Percentiles rank a stretch among this genome's conserved stretches.
Conservation (phyloP, 2,797 vertebrate species). For the Aselliscus stoliczkanus region DNA sequence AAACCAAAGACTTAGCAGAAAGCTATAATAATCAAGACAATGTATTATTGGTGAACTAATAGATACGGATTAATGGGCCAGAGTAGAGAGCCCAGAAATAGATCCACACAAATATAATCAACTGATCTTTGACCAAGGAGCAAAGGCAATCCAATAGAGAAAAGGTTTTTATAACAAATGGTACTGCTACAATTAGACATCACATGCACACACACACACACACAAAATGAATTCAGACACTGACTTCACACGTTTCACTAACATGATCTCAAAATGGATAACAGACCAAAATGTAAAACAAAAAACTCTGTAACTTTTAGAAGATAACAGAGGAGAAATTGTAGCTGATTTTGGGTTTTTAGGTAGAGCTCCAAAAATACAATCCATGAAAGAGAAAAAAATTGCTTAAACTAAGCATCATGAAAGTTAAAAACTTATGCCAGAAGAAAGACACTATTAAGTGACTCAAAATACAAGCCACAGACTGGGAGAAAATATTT, state of each 20-base stretch:
- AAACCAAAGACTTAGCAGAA: conserved; percentile 9
- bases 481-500: too few relatives aligned
- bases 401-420: background rate
- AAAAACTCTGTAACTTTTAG: background rate
- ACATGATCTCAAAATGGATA: conserved; percentile 29
- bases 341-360: background rate
- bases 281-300: background rate
- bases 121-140: background rate
- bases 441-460: background rate
- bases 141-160: background rate
- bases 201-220: background rate
- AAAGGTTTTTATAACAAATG: background rate
- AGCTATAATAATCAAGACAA: background rate
- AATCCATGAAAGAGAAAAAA: background rate
- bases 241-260: background rate
- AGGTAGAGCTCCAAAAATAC: background rate
- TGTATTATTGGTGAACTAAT: background rate
- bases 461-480: background rate
- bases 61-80: background rate
- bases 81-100: too few relatives aligned
- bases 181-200: background rate
- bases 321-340: background rate
- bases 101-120: too few relatives aligned
- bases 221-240: background rate
- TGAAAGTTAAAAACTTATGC: background rate